A percentile compares a stretch with the other conserved stretches of the same genome.
Evolutionary conservation across 2,113 vertebrate genomes (phyloP).

Genomic region (Anas platyrhynchos): DNA sequence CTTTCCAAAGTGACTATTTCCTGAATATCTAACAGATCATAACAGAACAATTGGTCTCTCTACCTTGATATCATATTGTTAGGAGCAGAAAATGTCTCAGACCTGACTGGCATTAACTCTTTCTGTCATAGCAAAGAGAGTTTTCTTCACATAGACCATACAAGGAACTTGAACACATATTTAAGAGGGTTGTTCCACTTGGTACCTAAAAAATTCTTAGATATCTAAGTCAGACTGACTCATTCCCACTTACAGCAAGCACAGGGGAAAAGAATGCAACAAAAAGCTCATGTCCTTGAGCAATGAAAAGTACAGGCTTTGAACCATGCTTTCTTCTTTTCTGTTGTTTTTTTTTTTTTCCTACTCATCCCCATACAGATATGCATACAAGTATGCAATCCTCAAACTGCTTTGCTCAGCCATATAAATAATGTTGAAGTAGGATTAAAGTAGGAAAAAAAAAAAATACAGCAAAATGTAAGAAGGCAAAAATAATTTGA

Average conservation of each 20-base stretch:
- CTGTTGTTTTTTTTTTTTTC: neutral
- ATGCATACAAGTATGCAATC: neutral
- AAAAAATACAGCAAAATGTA: neutral
- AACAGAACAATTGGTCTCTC: rapidly evolving
- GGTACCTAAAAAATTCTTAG: neutral
- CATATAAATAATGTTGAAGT: neutral
- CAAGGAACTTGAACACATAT: neutral
- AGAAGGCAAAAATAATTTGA: neutral
- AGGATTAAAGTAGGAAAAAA: neutral
- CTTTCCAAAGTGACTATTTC: neutral
- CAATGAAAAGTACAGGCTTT: neutral
- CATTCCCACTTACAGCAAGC: neutral
- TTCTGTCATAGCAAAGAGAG: neutral
- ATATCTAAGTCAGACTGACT: neutral
- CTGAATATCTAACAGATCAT: neutral
- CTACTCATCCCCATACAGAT: neutral
- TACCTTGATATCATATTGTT: neutral
- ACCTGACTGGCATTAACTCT: neutral
- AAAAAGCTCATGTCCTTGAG: neutral
- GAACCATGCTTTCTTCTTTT: neutral
- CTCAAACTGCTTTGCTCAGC: neutral
- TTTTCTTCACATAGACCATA: neutral
- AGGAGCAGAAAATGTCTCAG: neutral
- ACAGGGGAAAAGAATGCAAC: neutral
- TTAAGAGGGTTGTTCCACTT: neutral